Evolutionary conservation across 1,140 invertebrate species (phyloP).

Genomic region (Heliconius hewitsoni): DNA sequence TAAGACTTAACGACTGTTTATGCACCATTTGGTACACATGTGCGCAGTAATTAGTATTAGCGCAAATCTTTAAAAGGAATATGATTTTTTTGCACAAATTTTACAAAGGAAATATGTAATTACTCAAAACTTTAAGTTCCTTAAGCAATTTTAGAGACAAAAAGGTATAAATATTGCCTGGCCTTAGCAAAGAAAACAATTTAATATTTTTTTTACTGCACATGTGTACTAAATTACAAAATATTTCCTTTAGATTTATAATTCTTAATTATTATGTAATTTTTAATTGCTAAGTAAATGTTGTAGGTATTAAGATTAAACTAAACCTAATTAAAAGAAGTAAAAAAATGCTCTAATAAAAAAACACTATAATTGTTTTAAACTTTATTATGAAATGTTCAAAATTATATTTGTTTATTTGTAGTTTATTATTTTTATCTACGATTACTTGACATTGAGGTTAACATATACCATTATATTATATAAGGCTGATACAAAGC

Average conservation of each 20-base stretch:
- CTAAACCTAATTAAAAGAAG: background rate
- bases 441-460: conserved; percentile 30
- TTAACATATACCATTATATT: conserved; percentile 42
- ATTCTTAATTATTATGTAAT: background rate
- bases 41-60: background rate
- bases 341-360: background rate
- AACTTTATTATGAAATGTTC: background rate
- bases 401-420: background rate
- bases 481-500: conserved; percentile 60
- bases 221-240: background rate
- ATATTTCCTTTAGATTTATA: background rate
- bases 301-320: background rate
- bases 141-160: background rate
- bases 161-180: background rate
- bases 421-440: background rate
- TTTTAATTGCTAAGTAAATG: background rate
- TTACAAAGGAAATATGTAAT: background rate
- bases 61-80: background rate
- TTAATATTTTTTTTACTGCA: background rate
- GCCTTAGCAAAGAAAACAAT: background rate
- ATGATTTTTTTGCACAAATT: conserved; percentile 10
- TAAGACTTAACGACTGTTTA: background rate
- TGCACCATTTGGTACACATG: background rate
- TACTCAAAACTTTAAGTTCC: background rate
- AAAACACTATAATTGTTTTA: too few species aligned